Evolutionary conservation across 1,140 invertebrate species (phyloP).

Genomic region (Euura lappo): DNA sequence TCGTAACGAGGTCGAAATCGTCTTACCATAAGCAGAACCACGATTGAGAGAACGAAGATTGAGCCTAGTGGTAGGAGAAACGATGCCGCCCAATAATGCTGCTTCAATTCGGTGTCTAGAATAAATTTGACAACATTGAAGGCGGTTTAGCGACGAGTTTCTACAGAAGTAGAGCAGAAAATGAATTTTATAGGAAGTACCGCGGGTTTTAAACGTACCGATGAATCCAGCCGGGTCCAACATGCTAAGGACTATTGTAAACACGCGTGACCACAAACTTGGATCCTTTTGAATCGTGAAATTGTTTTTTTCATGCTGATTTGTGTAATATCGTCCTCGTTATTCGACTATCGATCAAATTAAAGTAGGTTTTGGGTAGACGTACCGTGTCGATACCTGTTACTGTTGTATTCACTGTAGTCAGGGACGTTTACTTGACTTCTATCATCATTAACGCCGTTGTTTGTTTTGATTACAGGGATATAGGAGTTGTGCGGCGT

Average conservation of each 20-base stretch:
- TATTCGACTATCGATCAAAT: too few species aligned
- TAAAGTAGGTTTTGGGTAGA: not conserved
- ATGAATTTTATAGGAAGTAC: too few species aligned
- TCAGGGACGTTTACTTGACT: constrained; percentile 27
- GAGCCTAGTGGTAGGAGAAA: constrained; percentile 46
- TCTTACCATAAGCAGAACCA: constrained; percentile 51
- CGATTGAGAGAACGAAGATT: constrained; percentile 41
- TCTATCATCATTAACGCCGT: constrained; percentile 27
- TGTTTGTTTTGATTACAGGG: constrained; percentile 35
- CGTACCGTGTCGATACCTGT: constrained; percentile 13
- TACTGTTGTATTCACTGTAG: constrained; percentile 32
- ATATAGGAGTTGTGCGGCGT: constrained; percentile 25
- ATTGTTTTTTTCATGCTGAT: too few species aligned
- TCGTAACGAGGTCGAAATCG: not conserved
- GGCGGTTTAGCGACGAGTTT: too few species aligned
- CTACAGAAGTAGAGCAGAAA: too few species aligned
- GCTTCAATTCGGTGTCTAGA: constrained; percentile 38
- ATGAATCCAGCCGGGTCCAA: not conserved
- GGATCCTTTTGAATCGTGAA: too few species aligned
- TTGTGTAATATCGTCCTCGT: too few species aligned
- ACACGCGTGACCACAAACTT: too few species aligned
- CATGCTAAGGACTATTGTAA: not conserved
- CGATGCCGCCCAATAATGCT: constrained; percentile 45
- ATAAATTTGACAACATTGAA: too few species aligned
- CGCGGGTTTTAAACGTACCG: constrained; percentile 16